A percentile compares a stretch with the other conserved stretches of the same genome.
Evolutionary conservation across 2,888 invertebrate genomes (phyloP).

Genomic region (Agrotis exclamationis): DNA sequence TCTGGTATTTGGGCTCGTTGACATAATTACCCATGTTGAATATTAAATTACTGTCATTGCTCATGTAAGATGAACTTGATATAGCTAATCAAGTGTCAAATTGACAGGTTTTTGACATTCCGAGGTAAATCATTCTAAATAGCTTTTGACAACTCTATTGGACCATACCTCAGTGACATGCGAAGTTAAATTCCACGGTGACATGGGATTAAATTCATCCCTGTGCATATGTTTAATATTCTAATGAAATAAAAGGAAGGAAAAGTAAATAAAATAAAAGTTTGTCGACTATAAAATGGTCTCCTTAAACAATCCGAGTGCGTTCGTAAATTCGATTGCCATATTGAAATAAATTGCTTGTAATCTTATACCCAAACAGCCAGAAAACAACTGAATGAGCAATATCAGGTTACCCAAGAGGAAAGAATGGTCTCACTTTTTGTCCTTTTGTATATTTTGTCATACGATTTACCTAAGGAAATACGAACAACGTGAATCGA

Average conservation of each 20-base stretch:
- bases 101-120: constrained; percentile 26
- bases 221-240: constrained; percentile 29
- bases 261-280: constrained; percentile 76
- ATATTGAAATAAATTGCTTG: constrained; percentile 90
- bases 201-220: not conserved
- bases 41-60: constrained; percentile 51
- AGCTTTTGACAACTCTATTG: constrained; percentile 15
- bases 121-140: constrained; percentile 16
- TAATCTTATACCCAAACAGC: constrained; percentile 91
- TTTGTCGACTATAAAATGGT: constrained; percentile 78
- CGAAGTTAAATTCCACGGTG: not conserved
- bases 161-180: not conserved
- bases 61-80: constrained; percentile 46
- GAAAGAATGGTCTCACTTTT: constrained; percentile 82
- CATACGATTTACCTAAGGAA: constrained; percentile 73
- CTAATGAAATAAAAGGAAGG: constrained; percentile 42
- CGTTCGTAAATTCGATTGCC: constrained; percentile 88
- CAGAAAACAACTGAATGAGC: constrained; percentile 89
- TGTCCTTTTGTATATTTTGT: constrained; percentile 81
- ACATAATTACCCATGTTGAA: constrained; percentile 44
- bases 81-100: constrained; percentile 40
- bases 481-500: constrained; percentile 62
- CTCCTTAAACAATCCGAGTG: constrained; percentile 78
- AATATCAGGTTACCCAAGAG: constrained; percentile 86
- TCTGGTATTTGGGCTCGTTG: not conserved